phyloP scores from a whole-genome alignment of 2,888 invertebrate species.

The Micoletzkya japonica region DNA sequence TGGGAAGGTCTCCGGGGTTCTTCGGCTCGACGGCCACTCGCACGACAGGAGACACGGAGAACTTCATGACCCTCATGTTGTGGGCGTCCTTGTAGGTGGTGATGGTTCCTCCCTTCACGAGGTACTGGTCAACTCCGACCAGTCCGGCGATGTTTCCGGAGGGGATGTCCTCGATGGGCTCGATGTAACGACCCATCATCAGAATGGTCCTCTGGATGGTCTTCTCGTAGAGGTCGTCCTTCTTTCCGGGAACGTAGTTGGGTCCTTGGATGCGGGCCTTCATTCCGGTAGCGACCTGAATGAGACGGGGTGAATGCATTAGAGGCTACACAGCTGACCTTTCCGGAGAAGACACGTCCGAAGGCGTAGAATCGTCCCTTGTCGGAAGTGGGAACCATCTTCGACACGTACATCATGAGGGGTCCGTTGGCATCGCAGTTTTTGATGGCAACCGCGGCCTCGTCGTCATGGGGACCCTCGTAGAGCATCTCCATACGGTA shows the following conservation, averaged over 20 bases:
- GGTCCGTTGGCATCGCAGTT: constrained; percentile 94
- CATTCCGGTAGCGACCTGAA: constrained; percentile 66
- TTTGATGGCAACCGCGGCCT: constrained; percentile 80
- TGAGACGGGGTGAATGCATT: neutral
- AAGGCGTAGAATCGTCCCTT: constrained; percentile 99
- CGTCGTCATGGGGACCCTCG: constrained; percentile 95
- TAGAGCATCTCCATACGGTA: constrained; percentile 99
- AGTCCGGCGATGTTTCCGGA: constrained; percentile 99
- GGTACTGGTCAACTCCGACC: constrained; percentile 98
- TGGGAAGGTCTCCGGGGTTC: constrained; percentile 97
- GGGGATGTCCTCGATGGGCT: constrained; percentile 99
- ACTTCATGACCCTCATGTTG: constrained; percentile 99
- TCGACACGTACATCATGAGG: constrained; percentile 99
- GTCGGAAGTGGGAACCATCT: constrained; percentile 99
- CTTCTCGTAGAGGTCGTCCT: constrained; percentile 97
- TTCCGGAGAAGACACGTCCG: constrained; percentile 98
- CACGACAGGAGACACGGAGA: constrained; percentile 98
- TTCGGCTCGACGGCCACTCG: constrained; percentile 99
- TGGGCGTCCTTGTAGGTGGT: constrained; percentile 98
- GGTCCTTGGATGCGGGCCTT: constrained; percentile 97
- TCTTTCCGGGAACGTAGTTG: constrained; percentile 95
- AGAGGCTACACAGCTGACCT: constrained; percentile 67
- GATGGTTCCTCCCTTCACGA: constrained; percentile 98
- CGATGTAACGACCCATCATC: constrained; percentile 99
- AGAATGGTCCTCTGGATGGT: constrained; percentile 97